These are phyloP conservation scores for Drosophila pallidifrons DNA, from an alignment of 1,140 invertebrate genomes.

Conservation along the genomic window DNA sequence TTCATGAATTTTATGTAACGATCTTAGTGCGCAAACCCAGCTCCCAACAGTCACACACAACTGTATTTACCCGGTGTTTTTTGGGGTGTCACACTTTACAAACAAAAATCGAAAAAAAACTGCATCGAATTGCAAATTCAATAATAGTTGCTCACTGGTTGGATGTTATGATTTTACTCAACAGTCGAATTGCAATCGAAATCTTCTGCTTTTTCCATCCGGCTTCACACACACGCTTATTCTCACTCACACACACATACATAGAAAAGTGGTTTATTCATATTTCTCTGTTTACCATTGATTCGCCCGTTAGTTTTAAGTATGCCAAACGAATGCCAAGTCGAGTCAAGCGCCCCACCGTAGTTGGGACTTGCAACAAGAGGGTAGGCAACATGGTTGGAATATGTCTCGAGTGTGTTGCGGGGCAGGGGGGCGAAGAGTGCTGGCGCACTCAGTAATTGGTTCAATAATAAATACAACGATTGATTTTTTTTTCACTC, in stretches of 20 bases:
- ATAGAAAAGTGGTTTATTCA: constrained; percentile 54
- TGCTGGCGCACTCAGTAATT: constrained; percentile 59
- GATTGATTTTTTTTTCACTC: constrained; percentile 62
- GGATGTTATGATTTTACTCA: constrained; percentile 36
- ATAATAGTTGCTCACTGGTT: constrained; percentile 64
- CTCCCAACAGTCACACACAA: constrained; percentile 5
- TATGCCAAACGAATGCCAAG: constrained; percentile 71
- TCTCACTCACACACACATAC: neutral
- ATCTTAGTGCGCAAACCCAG: constrained; percentile 20
- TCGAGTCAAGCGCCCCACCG: constrained; percentile 51
- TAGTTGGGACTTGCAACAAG: constrained; percentile 18
- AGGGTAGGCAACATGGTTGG: neutral
- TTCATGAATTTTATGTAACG: constrained; percentile 79
- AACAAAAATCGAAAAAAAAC: constrained; percentile 14
- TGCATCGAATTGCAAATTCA: constrained; percentile 69
- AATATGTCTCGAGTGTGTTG: constrained; percentile 42
- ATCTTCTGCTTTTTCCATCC: constrained; percentile 5
- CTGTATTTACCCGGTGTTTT: neutral
- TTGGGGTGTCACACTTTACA: constrained; percentile 13
- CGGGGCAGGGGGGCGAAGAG: constrained; percentile 15
- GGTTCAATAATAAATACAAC: constrained; percentile 77
- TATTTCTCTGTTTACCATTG: constrained; percentile 64
- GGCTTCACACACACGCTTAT: neutral
- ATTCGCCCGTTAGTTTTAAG: constrained; percentile 80
- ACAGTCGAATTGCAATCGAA: constrained; percentile 25